Conservation (phyloP, 2,113 vertebrate genomes). For the Paradoxurus hermaphroditus region DNA sequence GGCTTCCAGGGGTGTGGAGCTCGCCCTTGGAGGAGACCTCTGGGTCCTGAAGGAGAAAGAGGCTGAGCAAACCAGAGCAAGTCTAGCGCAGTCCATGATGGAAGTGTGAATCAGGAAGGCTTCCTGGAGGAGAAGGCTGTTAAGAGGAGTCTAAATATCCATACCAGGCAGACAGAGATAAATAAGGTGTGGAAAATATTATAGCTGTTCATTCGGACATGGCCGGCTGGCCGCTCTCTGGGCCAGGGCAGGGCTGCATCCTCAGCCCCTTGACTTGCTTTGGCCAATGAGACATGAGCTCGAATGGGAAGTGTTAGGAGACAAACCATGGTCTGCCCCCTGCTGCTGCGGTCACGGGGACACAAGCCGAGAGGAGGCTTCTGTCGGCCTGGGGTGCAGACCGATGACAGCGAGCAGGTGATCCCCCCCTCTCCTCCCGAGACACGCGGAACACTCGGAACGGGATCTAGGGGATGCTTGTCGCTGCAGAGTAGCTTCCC, state of each 20-base stretch:
- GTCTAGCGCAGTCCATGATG: accelerated
- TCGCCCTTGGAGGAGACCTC: background rate
- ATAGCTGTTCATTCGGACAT: background rate
- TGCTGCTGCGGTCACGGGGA: background rate
- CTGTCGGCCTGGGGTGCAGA: background rate
- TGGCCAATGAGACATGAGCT: background rate
- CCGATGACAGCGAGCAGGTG: background rate
- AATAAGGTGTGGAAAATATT: background rate
- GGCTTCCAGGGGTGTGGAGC: no score
- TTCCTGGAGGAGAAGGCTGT: background rate
- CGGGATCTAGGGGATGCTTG: background rate
- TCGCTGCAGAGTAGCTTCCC: background rate
- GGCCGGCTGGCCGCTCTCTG: background rate
- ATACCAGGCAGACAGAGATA: background rate
- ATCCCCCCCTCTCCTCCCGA: background rate
- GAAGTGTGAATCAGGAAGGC: background rate
- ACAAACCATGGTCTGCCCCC: no score
- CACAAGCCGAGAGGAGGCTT: background rate
- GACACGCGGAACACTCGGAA: background rate
- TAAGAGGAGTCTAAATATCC: background rate
- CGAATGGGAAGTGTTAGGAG: background rate
- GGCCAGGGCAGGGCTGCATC: accelerated
- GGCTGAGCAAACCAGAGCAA: background rate
- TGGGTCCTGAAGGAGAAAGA: background rate
- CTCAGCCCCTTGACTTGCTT: background rate